phyloP scores from a whole-genome alignment of 2,113 vertebrate species.

The Trogon surrucura region DNA sequence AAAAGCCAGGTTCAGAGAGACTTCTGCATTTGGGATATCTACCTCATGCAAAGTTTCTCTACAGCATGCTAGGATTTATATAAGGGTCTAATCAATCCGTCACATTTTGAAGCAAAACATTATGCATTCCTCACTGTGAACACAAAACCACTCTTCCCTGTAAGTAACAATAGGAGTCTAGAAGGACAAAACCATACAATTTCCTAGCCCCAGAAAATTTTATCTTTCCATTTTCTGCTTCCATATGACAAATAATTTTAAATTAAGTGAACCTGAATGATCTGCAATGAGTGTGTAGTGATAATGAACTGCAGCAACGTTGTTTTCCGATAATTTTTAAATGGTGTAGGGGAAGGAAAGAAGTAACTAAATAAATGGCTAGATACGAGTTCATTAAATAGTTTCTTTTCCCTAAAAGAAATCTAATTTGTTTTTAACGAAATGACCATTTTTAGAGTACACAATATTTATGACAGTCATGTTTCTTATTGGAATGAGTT shows the following conservation, averaged over 20 bases:
- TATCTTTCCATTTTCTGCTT: not conserved
- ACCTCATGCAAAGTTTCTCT: not conserved
- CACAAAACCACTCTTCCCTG: not conserved
- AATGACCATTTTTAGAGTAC: constrained; percentile 27
- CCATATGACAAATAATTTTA: not conserved
- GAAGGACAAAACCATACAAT: not conserved
- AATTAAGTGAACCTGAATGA: not conserved
- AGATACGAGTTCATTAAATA: not conserved
- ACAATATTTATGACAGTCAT: not conserved
- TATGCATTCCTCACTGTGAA: not conserved
- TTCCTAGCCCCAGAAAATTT: not conserved
- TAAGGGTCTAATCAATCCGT: not conserved
- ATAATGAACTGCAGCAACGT: not conserved
- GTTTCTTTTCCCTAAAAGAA: not conserved
- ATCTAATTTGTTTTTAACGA: not conserved
- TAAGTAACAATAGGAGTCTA: not conserved
- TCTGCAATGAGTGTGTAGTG: not conserved
- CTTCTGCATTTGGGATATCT: not conserved
- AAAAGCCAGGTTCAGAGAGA: not conserved
- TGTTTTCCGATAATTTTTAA: not conserved
- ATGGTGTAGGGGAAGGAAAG: not conserved
- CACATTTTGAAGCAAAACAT: not conserved
- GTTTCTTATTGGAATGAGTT: constrained; percentile 28
- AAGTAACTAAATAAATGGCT: not conserved
- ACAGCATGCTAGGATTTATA: not conserved